Evolutionary conservation across 2,888 invertebrate genomes (phyloP).

Genomic region (Dichetophora obliterata): DNA sequence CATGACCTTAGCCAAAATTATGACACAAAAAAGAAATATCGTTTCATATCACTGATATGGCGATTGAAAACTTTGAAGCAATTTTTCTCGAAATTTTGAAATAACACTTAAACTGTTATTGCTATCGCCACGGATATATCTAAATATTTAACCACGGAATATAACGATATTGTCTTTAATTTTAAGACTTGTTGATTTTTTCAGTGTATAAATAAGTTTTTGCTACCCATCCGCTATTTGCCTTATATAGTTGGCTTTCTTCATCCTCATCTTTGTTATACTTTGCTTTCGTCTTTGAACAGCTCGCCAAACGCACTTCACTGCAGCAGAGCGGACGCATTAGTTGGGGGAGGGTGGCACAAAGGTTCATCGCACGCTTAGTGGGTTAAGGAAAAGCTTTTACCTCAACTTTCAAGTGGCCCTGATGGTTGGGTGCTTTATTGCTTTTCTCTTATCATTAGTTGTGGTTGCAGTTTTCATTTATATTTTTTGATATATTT

Average conservation of each 20-base stretch:
- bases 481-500: not conserved
- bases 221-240: not conserved
- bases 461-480: not conserved
- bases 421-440: slow-evolving; percentile 22
- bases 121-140: too few relatives aligned
- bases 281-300: not conserved
- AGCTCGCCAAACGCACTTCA: not conserved
- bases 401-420: slow-evolving; percentile 55
- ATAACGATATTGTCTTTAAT: too few relatives aligned
- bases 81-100: too few relatives aligned
- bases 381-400: slow-evolving; percentile 59
- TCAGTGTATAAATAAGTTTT: too few relatives aligned
- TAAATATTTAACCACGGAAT: too few relatives aligned
- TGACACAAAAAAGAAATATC: too few relatives aligned
- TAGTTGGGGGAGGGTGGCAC: slow-evolving; percentile 40
- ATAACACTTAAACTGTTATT: too few relatives aligned
- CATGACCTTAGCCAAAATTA: too few relatives aligned
- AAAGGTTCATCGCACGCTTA: slow-evolving; percentile 59
- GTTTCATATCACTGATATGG: too few relatives aligned
- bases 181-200: too few relatives aligned
- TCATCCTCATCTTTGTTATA: not conserved
- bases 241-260: not conserved
- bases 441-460: not conserved
- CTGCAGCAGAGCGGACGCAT: slow-evolving; percentile 8
- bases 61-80: too few relatives aligned